Percentiles rank a stretch among this genome's conserved stretches.
phyloP scores from a whole-genome alignment of 1,140 invertebrate species.

The Marisa cornuarietis region DNA sequence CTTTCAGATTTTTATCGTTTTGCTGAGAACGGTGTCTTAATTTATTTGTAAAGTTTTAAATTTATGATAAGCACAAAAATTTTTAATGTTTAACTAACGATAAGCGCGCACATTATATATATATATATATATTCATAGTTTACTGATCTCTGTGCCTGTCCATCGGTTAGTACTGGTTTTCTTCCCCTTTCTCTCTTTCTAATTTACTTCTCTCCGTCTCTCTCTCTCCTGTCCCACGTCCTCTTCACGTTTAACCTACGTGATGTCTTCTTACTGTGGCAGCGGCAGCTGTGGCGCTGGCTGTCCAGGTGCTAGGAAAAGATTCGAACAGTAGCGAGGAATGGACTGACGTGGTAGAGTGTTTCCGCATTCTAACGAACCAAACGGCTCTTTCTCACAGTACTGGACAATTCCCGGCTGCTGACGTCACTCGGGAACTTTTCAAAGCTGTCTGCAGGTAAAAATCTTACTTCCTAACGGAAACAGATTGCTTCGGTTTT shows the following conservation, averaged over 20 bases:
- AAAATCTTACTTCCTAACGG: not conserved
- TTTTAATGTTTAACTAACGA: no score
- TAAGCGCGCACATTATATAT: no score
- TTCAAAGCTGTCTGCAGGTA: slow-evolving; percentile 20
- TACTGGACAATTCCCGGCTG: not conserved
- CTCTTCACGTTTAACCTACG: no score
- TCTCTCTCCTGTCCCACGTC: not conserved
- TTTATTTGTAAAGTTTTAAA: no score
- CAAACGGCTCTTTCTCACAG: slow-evolving; percentile 8
- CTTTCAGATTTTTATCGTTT: no score
- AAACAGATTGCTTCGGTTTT: no score
- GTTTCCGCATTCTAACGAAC: slow-evolving; percentile 16
- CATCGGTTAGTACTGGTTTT: not conserved
- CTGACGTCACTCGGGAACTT: slow-evolving; percentile 6
- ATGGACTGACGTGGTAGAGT: slow-evolving; percentile 7
- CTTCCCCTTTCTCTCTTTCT: not conserved
- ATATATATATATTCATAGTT: no score
- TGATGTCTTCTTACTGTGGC: not conserved
- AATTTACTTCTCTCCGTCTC: not conserved
- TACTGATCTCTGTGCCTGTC: no score
- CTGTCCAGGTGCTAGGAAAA: not conserved
- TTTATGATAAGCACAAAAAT: no score
- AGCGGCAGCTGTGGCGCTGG: not conserved
- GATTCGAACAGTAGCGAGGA: not conserved
- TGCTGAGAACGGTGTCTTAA: no score